Base-by-base conservation (phyloP, 2,888 invertebrate species). In the Stegana nigrithorax region DNA sequence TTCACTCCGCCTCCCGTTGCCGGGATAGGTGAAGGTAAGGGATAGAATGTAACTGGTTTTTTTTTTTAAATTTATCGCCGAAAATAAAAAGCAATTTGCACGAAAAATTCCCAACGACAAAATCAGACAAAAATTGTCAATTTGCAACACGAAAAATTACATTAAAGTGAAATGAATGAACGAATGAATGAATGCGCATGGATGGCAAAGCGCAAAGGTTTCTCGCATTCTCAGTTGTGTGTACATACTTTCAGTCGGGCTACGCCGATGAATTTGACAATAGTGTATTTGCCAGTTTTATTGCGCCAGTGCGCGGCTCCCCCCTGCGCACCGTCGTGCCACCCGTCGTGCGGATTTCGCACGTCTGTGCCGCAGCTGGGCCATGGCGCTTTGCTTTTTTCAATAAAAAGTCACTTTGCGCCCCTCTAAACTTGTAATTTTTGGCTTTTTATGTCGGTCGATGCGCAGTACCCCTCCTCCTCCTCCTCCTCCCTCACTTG, bases 141-240 rank as follows among this genome's bases (percentile, higher is more conserved):
- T 62, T 62, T 62, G 25, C 17, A 32, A 59, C 53, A 63, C 63
- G 44, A 55, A 55, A 63, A 53, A 57, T 55, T 32, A 26, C 55
- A 63, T 63, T 63, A 47, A 39, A 29, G 21, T 4, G 51, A 27
- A 26, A 21, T 29, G 12, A 10, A 29, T n/a, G 29, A 19, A 55
- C 23, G 25, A 10, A 4, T 29, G 27, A 36, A 50, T 26, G 1
- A 44, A 47, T n/a, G 29, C 26, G 47, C 21, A 36, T 17, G 36
- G 44, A 14, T 19, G 32, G 8, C 27, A 47, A n/a, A 26, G 10
- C 8, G 10, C 21, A 39, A 50, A 4, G 10, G n/a, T n/a, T n/a
- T n/a, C n/a, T n/a, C n/a, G n/a, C n/a, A n/a, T n/a, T n/a, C n/a
- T n/a, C n/a, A n/a, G n/a, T n/a, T n/a, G n/a, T n/a, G n/a, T n/a